Evolutionary conservation across 1,140 invertebrate species (phyloP), one percentile per base, ranked within the genome.

Genomic region (Anadara kagoshimensis): DNA sequence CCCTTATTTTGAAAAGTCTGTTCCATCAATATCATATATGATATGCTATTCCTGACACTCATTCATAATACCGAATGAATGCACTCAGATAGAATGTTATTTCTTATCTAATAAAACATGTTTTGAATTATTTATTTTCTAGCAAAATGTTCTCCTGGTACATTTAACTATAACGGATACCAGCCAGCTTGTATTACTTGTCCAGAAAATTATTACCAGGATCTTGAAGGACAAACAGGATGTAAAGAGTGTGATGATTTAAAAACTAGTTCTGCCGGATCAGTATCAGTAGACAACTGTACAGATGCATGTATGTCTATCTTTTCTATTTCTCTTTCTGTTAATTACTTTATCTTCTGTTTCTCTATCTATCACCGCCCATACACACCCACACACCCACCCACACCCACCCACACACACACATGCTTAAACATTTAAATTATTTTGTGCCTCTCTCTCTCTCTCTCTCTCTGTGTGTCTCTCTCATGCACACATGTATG

Each of bases 201-300:
- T 67, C 79, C 79, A 14, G 44, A n/a, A 7, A 72, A 76, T 24
- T 81, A 69, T 51, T 73, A 74, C 62, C 74, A 70, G 45, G 24
- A 51, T 22, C 20, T 41, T n/a, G 47, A 45, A 14, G 79, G 74
- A 16, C 47, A 64, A 10, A 76, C 68, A 18, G 29, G 3, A 10
- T 81, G 79, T 69, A 62, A 57, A 61, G 69, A 65, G 26, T 81
- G 79, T 51, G 14, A 24, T 7, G 56, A 69, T 18, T 29, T 70
- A 49, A 75, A 69, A 26, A 81, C 74, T 29, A 11, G n/a, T 49
- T 20, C 10, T 8, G 10, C 36, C 26, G 59, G 58, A n/a, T 51
- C 69, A 47, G 14, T 44, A 22, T 16, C n/a, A 29, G 7, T 12
- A 8, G 41, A 41, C 8, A 22, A 64, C 26, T 75, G 73, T 51